Base-by-base conservation (phyloP, 1,140 invertebrate genomes). In the Thrips palmi region DNA sequence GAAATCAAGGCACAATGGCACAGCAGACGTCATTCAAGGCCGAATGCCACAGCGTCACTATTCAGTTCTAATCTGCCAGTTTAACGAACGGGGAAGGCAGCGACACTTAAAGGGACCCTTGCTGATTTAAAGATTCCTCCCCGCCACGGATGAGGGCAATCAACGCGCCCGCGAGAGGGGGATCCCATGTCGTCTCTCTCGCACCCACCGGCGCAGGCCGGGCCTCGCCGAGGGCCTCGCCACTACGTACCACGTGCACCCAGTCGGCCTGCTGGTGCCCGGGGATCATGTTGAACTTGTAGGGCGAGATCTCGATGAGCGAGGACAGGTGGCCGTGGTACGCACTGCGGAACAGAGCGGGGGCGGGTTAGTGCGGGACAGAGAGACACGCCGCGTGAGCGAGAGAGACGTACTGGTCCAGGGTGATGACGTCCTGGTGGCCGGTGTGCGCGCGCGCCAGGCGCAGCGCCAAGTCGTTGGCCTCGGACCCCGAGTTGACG, bases 401-500 rank as follows among this genome's bases (percentile, higher is more conserved):
- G 7, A 40, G 32, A 22, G 35, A 49, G 52, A 77, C 87, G 87
- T 72, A 97, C 93, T 96, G 87, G 55, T 98, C 91, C 11, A 97
- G 55, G 0, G 84, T 80, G 47, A 98, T 84, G 24, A 94, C 69
- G 53, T 98, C 91, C 47, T 77, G 72, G 33, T 79, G 71, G 44
- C 79, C 75, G 2, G 91, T 97, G 52, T 93, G 79, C 30, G 85
- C 72, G 39, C 79, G 67, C 1, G 92, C 87, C 29, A 99, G 61
- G 31, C 92, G 69, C 4, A 98, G 55, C 0, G 94, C 94, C 44
- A 99, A 63, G 62, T 99, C 94, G 62, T 98, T 99, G 2, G 94
- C 92, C 64, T 98, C 93, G 20, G 91, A 97, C n/a, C 92, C 94
- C 2, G 94, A 98, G 59, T 98, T 99, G 12, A 96, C 89, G 48